A percentile compares a stretch with the other conserved stretches of the same genome.
phyloP scores from a whole-genome alignment of 2,797 vertebrate species.

The Bucorvus abyssinicus region DNA sequence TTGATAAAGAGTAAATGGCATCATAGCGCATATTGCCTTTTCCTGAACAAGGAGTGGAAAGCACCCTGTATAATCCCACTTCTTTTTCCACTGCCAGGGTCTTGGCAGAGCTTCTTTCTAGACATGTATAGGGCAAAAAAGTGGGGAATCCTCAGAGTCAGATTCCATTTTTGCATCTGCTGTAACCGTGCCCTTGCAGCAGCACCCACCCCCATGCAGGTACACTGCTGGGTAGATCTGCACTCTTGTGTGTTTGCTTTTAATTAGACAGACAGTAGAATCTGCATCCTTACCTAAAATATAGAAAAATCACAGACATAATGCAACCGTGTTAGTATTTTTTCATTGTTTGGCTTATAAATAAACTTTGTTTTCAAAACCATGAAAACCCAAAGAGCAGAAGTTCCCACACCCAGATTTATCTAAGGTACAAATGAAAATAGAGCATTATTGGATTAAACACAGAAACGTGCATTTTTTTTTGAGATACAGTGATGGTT shows the following conservation, averaged over 20 bases:
- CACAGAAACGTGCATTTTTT: not conserved
- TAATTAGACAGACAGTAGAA: constrained; percentile 57
- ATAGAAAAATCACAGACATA: constrained; percentile 60
- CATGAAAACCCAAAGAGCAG: not conserved
- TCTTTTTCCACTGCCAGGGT: not conserved
- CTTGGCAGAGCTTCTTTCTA: not conserved
- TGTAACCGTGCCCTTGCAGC: not conserved
- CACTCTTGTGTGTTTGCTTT: constrained; percentile 57
- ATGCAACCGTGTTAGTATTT: constrained; percentile 56
- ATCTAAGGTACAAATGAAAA: not conserved
- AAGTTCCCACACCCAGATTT: not conserved
- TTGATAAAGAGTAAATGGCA: not conserved
- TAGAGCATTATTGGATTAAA: not conserved
- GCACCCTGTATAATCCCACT: not conserved
- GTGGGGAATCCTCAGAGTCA: not conserved
- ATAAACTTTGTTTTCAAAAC: not conserved
- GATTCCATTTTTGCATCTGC: constrained; percentile 27
- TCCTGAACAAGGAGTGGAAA: not conserved
- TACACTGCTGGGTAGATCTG: constrained; percentile 34
- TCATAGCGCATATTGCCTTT: not conserved
- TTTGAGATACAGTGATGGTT: not conserved
- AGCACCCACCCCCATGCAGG: not conserved
- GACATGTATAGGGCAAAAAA: no score
- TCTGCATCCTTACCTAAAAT: constrained; percentile 55
- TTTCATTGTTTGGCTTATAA: constrained; percentile 32